Base-by-base conservation (phyloP, 2,888 invertebrate genomes). In the Leptinotarsa haldemani region DNA sequence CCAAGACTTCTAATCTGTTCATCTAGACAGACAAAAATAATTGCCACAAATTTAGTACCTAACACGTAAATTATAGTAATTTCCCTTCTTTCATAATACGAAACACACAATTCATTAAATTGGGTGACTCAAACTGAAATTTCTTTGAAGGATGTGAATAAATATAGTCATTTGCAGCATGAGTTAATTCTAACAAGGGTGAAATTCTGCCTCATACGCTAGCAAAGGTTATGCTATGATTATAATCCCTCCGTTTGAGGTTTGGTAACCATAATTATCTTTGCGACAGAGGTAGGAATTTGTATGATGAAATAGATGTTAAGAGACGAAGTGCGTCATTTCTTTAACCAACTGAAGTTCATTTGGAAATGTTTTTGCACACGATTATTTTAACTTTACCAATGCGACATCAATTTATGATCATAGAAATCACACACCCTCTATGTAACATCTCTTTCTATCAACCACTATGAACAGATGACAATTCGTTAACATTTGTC, bases 51-150 rank as follows among this genome's bases (percentile, higher is more conserved):
- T 75, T 70, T 65, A 46, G 69, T 47, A 64, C 71, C 66, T 74
- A 74, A 76, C 73, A 70, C 70, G 68, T 74, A 77, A 76, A 77
- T 77, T 76, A 77, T 73, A 74, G 77, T 77, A 56, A 74, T 77
- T 77, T 73, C 47, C 70, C 22, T 7, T 61, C 58, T 66, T 67
- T 56, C 53, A 64, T 48, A 71, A 71, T 73, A 69, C 66, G 65
- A 73, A 61, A 67, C 72, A 74, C 68, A 72, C 66, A 69, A 66
- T 67, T 77, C 73, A 72, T 77, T 77, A 71, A 74, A 77, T 72
- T 46, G 48, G 73, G 77, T 77, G 77, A 77, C 77, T 75, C 68
- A 65, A 69, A 74, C 56, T 52, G 30, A 74, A 75, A 72, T 63
- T 74, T 74, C 65, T 20, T 22, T 58, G 65, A 66, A 74, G 66